Conservation (phyloP, 2,888 invertebrate species). For the Tipula vernalis region DNA sequence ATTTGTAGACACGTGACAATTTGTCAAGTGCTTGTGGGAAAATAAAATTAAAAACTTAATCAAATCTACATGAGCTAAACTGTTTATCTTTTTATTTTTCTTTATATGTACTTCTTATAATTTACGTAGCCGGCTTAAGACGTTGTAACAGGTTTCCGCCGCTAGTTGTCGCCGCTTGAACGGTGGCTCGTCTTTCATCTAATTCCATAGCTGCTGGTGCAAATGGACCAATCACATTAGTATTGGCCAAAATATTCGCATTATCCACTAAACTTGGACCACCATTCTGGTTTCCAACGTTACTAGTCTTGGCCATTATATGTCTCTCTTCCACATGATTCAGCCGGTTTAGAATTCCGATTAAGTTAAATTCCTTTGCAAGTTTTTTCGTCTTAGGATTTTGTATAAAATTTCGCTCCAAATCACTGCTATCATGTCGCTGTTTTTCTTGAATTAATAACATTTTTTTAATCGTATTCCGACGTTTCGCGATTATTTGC, state of each 20-base stretch:
- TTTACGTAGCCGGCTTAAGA: neutral
- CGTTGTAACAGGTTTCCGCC: neutral
- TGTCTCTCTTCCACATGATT: neutral
- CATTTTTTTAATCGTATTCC: constrained; percentile 30
- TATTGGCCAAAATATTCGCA: neutral
- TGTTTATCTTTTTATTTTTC: no score
- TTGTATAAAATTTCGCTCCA: constrained; percentile 28
- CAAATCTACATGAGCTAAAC: no score
- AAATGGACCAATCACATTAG: neutral
- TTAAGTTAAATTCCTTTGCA: neutral
- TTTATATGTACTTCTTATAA: neutral
- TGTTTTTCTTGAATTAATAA: constrained; percentile 26
- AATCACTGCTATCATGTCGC: constrained; percentile 28
- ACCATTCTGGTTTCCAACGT: neutral
- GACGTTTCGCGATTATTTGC: constrained; percentile 20
- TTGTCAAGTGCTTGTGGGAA: no score
- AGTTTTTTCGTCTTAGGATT: neutral
- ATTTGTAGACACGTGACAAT: no score
- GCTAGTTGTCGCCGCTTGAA: neutral
- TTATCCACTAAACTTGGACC: neutral
- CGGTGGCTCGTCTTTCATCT: neutral
- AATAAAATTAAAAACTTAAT: no score
- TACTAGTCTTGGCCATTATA: neutral
- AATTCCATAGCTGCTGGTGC: neutral
- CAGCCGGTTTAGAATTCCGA: neutral